Percentiles rank a stretch among this genome's conserved stretches.
These are phyloP conservation scores for Drosophila punjabiensis DNA, from an alignment of 1,140 invertebrate species.

Conservation along the genomic window DNA sequence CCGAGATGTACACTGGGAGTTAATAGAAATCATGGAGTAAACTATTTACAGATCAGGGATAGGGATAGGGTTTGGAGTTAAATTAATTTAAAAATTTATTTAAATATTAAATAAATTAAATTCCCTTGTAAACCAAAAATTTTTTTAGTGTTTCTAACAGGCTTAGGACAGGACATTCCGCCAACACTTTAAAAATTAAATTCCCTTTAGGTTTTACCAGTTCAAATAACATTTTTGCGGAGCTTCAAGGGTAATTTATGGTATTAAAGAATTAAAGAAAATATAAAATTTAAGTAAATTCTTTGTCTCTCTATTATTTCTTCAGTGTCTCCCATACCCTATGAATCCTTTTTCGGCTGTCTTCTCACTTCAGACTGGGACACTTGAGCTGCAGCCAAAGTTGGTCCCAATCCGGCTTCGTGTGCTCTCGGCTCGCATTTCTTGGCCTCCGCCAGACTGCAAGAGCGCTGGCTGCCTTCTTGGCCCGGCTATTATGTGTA, in stretches of 20 bases:
- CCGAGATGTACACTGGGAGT: conserved; percentile 13
- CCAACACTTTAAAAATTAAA: too few relatives aligned
- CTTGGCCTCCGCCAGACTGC: conserved; percentile 53
- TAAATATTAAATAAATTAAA: too few relatives aligned
- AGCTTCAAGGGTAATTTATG: too few relatives aligned
- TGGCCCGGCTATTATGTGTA: conserved; percentile 80
- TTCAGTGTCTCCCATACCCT: background rate
- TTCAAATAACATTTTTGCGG: too few relatives aligned
- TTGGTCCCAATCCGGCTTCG: conserved; percentile 49
- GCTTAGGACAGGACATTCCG: too few relatives aligned
- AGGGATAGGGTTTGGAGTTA: background rate
- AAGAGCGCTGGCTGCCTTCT: conserved; percentile 18
- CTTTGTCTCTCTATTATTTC: background rate
- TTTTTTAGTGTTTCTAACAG: too few relatives aligned
- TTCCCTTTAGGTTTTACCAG: too few relatives aligned
- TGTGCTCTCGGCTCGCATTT: conserved; percentile 60
- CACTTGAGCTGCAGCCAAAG: conserved; percentile 80
- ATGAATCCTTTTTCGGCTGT: background rate
- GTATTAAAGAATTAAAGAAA: too few relatives aligned
- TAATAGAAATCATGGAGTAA: background rate
- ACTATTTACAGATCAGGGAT: background rate
- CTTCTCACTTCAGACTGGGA: conserved; percentile 67
- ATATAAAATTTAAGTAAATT: too few relatives aligned
- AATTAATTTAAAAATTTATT: too few relatives aligned
- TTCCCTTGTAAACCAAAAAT: too few relatives aligned